Conservation (phyloP, 2,888 invertebrate genomes). For the Coelopa pilipes region DNA sequence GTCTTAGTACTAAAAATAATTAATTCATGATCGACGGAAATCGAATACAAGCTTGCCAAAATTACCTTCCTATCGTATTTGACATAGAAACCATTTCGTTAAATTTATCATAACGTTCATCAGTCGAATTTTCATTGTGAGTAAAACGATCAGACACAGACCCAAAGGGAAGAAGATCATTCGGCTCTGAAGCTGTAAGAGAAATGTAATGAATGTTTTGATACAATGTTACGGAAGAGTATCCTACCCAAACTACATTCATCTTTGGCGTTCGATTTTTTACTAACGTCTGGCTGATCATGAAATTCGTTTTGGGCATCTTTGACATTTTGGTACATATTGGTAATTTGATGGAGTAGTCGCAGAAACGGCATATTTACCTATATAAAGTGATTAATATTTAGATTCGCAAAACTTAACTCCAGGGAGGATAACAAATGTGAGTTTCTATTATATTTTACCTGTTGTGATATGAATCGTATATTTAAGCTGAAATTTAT, state of each 20-base stretch:
- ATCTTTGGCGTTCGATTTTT: constrained; percentile 69
- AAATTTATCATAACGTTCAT: constrained; percentile 66
- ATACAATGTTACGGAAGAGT: not conserved
- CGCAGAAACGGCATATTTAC: constrained; percentile 95
- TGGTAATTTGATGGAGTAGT: constrained; percentile 93
- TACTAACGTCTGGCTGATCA: constrained; percentile 71
- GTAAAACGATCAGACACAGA: constrained; percentile 62
- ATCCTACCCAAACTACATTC: constrained; percentile 72
- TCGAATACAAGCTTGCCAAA: not conserved
- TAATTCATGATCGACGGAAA: not conserved
- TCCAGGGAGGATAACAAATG: too few species aligned
- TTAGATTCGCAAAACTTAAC: not conserved
- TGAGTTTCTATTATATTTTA: constrained; percentile 53
- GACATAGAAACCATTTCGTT: constrained; percentile 60
- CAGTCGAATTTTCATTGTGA: constrained; percentile 61
- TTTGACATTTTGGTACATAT: constrained; percentile 97
- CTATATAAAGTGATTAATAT: constrained; percentile 56
- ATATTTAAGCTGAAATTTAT: constrained; percentile 90
- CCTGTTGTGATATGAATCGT: constrained; percentile 92
- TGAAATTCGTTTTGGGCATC: constrained; percentile 92
- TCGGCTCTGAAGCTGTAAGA: constrained; percentile 64
- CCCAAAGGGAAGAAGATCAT: constrained; percentile 62
- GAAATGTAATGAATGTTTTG: not conserved
- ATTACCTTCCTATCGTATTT: constrained; percentile 54
- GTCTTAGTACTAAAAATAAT: constrained; percentile 44